Conservation (phyloP, 2,113 vertebrate genomes). For the Paramormyrops kingsleyae region DNA sequence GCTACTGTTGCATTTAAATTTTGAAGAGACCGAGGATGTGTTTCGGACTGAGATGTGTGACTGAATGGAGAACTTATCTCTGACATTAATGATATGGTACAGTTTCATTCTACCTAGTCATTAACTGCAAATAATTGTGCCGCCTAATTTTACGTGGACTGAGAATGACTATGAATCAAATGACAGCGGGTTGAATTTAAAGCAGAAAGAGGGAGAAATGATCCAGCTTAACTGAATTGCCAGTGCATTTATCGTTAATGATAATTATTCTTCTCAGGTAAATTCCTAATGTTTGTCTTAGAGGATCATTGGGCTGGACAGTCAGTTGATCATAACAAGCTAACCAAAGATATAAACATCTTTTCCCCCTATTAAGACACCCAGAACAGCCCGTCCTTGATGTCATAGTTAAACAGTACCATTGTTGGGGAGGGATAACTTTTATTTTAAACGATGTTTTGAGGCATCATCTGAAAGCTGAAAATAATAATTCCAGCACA, state of each 20-base stretch:
- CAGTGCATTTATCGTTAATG: neutral
- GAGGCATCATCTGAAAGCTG: neutral
- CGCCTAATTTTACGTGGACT: neutral
- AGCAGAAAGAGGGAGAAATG: neutral
- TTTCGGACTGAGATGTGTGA: neutral
- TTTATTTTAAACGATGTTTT: neutral
- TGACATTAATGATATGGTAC: neutral
- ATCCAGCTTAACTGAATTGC: neutral
- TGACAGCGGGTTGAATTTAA: neutral
- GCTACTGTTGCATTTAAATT: neutral
- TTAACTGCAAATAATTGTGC: conserved; percentile 10
- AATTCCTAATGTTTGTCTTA: neutral
- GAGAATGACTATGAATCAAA: neutral
- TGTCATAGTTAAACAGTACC: neutral
- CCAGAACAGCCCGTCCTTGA: neutral
- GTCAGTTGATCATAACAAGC: neutral
- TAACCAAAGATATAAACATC: neutral
- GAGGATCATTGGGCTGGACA: neutral
- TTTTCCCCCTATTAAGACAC: neutral
- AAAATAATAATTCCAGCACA: neutral
- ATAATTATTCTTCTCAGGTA: conserved; percentile 4
- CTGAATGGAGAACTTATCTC: neutral
- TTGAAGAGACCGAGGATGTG: neutral
- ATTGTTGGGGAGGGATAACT: neutral
- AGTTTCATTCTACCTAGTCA: neutral